phyloP scores from a whole-genome alignment of 30 jellyfish, hydroid and myxozoan genomes.

The Morbakka virulenta region DNA sequence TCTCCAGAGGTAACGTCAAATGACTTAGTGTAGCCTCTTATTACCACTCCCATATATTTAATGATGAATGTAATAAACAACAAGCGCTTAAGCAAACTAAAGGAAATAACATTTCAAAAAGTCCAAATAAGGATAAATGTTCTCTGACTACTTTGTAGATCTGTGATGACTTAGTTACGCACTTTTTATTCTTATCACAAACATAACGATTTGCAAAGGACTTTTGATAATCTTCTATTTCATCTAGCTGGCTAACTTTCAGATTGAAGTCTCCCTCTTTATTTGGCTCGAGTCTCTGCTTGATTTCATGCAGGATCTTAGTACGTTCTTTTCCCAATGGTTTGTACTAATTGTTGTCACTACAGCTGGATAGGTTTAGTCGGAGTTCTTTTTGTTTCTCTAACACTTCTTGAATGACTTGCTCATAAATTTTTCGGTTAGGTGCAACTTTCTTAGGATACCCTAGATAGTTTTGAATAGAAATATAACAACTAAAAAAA shows the following conservation, averaged over 20 bases:
- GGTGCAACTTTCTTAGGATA: constrained; percentile 23
- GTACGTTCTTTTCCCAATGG: neutral
- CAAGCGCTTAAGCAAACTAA: no score
- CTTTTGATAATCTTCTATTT: constrained; percentile 21
- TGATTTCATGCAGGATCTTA: neutral
- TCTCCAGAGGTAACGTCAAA: no score
- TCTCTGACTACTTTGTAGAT: constrained; percentile 33
- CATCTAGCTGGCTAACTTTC: constrained; percentile 25
- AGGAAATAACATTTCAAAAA: no score
- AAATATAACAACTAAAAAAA: no score
- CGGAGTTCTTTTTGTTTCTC: no score
- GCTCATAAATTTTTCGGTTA: neutral
- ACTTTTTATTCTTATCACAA: constrained; percentile 14
- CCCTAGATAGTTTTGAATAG: constrained; percentile 31
- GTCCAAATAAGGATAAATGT: no score
- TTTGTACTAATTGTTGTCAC: neutral
- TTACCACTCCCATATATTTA: no score
- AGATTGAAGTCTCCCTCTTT: constrained; percentile 12
- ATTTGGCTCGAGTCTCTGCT: no score
- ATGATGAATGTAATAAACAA: no score
- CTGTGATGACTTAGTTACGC: constrained; percentile 30
- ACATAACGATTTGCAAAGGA: constrained; percentile 18
- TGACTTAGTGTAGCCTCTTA: no score
- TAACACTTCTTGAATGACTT: constrained; percentile 6
- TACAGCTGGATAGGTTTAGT: constrained; percentile 4